Evolutionary conservation across 1,140 invertebrate species (phyloP), one percentile per base, ranked within the genome.

Genomic region (Bemisia tabaci): DNA sequence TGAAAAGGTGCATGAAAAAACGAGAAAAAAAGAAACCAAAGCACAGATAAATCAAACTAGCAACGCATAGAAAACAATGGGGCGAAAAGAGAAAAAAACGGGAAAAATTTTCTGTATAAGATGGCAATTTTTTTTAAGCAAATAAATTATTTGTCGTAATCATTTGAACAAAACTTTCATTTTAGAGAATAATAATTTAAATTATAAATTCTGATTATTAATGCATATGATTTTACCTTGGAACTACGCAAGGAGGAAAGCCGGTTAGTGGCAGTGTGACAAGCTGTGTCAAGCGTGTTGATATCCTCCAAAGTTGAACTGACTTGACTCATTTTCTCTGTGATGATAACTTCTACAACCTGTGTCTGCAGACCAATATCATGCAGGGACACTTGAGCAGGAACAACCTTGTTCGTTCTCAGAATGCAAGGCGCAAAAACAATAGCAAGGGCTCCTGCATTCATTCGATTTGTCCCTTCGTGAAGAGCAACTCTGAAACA

Each of bases 371-470:
- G 81, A 68, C 85, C 82, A 67, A 91, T 90, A 73, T 91, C 88
- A 71, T 87, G 85, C 63, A 95, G 80, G 71, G 90, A 91, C 75
- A 94, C 93, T 77, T 96, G 94, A 21, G 92, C 93, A 27, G 91
- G 91, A 63, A 94, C 82, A 60, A 85, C 77, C 75, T 91, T 87
- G 76, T 91, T 90, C 33, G 92, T 92, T 63, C 93, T 82, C 66
- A 97, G 79, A 64, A 97, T 90, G 77, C 93, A 96, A 9, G 95
- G 95, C 12, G 94, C 93, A 80, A 97, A 97, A 60, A 97, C 92
- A 70, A 97, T 95, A 22, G 95, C 92, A 64, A 98, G 78, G 59
- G 92, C 90, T 72, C 90, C 91, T 0, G 91, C 82, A 69, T 87
- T 91, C 95, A 98, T 98, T 67, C 91, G 85, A 78, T 97, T 97